phyloP scores from a whole-genome alignment of 2,888 invertebrate species.

The Idaea biselata region DNA sequence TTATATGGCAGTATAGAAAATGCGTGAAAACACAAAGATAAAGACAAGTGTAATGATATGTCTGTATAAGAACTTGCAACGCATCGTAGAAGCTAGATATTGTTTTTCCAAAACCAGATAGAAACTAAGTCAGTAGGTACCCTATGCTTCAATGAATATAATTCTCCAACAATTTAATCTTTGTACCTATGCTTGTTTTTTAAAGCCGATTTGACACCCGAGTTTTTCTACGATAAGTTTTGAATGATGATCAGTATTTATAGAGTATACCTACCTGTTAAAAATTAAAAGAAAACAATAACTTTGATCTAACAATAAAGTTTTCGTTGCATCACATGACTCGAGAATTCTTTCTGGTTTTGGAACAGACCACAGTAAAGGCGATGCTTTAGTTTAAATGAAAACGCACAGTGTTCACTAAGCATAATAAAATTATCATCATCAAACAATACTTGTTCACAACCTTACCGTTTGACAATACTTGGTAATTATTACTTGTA shows the following conservation, averaged over 20 bases:
- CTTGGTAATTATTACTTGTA: conserved; percentile 78
- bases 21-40: too few relatives aligned
- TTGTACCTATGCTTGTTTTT: too few relatives aligned
- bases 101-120: not conserved
- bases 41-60: not conserved
- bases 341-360: not conserved
- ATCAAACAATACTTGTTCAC: conserved; percentile 33
- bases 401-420: conserved; percentile 71
- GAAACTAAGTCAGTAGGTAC: too few relatives aligned
- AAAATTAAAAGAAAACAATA: too few relatives aligned
- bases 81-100: not conserved
- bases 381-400: conserved; percentile 47
- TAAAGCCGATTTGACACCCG: too few relatives aligned
- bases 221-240: too few relatives aligned
- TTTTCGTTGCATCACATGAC: not conserved
- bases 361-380: not conserved
- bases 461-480: conserved; percentile 78
- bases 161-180: too few relatives aligned
- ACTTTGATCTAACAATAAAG: not conserved
- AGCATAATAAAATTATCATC: conserved; percentile 48
- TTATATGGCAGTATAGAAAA: too few relatives aligned
- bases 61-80: not conserved
- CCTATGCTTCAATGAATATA: too few relatives aligned
- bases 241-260: too few relatives aligned
- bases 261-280: too few relatives aligned